phyloP scores from a whole-genome alignment of 2,797 vertebrate genomes.

The Brachyrhaphis roseni region DNA sequence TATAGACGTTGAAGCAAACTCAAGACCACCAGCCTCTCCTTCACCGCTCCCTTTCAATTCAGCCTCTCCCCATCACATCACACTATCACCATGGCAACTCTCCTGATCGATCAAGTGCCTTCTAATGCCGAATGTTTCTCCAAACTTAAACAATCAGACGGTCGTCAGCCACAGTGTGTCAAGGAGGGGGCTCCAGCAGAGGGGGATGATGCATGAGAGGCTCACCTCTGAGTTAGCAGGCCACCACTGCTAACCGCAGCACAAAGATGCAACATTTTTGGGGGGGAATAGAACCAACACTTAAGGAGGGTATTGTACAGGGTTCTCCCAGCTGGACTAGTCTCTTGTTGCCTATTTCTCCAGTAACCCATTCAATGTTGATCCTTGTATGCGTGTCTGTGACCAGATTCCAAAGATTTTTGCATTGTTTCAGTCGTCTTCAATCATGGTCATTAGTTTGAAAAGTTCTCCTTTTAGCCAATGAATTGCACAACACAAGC shows the following conservation, averaged over 20 bases:
- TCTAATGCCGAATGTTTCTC: constrained; percentile 80
- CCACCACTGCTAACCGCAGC: not conserved
- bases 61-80: constrained; percentile 81
- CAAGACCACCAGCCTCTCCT: constrained; percentile 50
- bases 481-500: not conserved
- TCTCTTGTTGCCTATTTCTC: too few relatives aligned
- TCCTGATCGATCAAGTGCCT: constrained; percentile 90
- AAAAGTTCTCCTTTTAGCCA: not conserved
- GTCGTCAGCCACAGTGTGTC: not conserved
- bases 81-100: constrained; percentile 89
- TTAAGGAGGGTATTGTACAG: too few relatives aligned
- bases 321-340: too few relatives aligned
- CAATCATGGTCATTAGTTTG: not conserved
- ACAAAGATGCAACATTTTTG: not conserved
- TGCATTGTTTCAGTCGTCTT: not conserved
- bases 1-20: constrained; percentile 38
- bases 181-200: constrained; percentile 30
- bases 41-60: constrained; percentile 51
- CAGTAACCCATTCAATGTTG: too few relatives aligned
- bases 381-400: too few relatives aligned
- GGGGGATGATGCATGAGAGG: constrained; percentile 25
- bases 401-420: too few relatives aligned
- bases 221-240: not conserved
- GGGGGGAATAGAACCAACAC: too few relatives aligned
- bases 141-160: constrained; percentile 73